Evolutionary conservation across 1,140 invertebrate genomes (phyloP), one percentile per base, ranked within the genome.

Genomic region (Drosophila parvula): DNA sequence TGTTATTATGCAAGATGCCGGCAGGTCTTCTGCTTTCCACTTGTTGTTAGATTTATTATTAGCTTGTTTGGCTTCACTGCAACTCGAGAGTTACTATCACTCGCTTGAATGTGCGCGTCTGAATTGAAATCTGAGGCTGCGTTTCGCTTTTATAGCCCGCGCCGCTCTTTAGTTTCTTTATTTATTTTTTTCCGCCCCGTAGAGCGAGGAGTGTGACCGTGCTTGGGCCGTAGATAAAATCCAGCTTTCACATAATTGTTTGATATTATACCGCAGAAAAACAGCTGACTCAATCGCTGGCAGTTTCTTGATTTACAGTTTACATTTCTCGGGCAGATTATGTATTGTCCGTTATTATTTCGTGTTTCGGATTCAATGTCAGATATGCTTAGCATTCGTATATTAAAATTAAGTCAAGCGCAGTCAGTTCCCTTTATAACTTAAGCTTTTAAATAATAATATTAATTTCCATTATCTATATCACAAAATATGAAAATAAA

Each of bases 1-100:
- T n/a, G 28, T 71, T 71, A 41, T 68, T 60, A 64, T 64, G 68
- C 68, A 71, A 71, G 68, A 58, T 59, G 53, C 68, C 68, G 68
- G 68, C 36, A 43, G 36, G 9, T 71, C n/a, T 41, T n/a, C n/a
- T 30, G n/a, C 4, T 9, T 22, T 44, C 10, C n/a, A 18, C 11
- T 58, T 45, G 9, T 38, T 47, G 7, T 8, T 48, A 9, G 18
- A 12, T 70, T 48, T 11, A 30, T 71, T 38, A 50, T 44, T 71
- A 14, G 16, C 22, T 7, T 22, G 22, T 22, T 16, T 14, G 50
- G 2, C 22, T 22, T 58, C 30, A 41, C 43, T 43, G 38, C 14
- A 40, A 28, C 16, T 43, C 40, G 18, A 58, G 16, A 34, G 61
- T 43, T 32, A 38, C n/a, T 48, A 28, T 48, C 34, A 67, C 64